Conservation (phyloP, 2,113 vertebrate genomes). For the Zeus faber region DNA sequence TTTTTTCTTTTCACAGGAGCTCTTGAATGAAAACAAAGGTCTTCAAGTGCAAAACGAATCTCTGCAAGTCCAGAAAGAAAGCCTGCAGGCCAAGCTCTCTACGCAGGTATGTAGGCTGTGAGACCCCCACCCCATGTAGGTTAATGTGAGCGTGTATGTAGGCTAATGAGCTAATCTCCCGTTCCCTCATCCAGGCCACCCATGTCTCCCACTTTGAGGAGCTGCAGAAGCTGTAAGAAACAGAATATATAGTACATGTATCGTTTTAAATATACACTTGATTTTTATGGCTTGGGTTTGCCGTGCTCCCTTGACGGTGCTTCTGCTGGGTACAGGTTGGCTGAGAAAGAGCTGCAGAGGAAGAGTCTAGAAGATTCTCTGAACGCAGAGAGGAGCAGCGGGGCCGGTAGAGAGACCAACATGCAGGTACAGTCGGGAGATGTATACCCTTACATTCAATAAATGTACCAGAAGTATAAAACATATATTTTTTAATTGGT, state of each 20-base stretch:
- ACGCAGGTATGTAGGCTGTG: slow-evolving; percentile 79
- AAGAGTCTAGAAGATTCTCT: slow-evolving; percentile 79
- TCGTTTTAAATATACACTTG: not conserved
- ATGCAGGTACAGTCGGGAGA: slow-evolving; percentile 76
- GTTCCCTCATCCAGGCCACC: slow-evolving; percentile 52
- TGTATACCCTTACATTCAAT: too few species aligned
- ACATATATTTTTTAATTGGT: too few species aligned
- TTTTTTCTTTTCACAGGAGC: slow-evolving; percentile 77
- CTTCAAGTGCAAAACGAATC: slow-evolving; percentile 87
- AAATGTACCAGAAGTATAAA: too few species aligned
- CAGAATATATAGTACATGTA: too few species aligned
- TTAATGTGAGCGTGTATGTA: slow-evolving; percentile 16
- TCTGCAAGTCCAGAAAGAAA: slow-evolving; percentile 87
- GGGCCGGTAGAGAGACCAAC: slow-evolving; percentile 69
- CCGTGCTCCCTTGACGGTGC: not conserved
- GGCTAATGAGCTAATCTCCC: slow-evolving; percentile 30
- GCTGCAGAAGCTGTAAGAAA: slow-evolving; percentile 93
- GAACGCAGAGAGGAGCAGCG: slow-evolving; percentile 75
- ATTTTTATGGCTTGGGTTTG: not conserved
- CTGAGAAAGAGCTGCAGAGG: slow-evolving; percentile 77
- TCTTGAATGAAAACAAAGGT: slow-evolving; percentile 89
- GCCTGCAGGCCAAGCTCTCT: slow-evolving; percentile 86
- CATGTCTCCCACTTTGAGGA: slow-evolving; percentile 90
- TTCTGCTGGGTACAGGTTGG: slow-evolving; percentile 51
- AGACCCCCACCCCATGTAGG: not conserved